Base-by-base conservation (phyloP, 2,888 invertebrate genomes). In the Ligdia adustata region DNA sequence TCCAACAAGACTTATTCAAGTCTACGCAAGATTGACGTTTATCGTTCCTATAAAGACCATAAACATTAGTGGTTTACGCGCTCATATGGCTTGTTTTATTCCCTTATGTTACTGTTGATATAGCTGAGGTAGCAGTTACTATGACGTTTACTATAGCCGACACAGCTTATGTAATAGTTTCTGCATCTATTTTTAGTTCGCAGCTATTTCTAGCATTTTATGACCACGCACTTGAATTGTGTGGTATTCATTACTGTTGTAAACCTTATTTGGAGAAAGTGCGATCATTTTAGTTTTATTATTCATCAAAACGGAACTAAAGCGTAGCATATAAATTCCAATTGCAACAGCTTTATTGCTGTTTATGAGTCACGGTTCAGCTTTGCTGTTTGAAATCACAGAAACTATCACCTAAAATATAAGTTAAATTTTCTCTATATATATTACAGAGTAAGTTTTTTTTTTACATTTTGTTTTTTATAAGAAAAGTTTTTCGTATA, bases 11-110 rank as follows among this genome's bases (percentile, higher is more conserved):
- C 5, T 38, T 32, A 18, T 35, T 52, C 60, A 54, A 43, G 59
- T 52, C 53, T 54, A 52, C 41, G 26, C 35, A 6, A 34, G 61
- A 69, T 64, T 67, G 71, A 71, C 69, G 64, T 75, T 71, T 69
- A 69, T 66, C 44, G 66, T 48, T 50, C 41, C 65, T 42, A 62
- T 68, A 67, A 22, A 22, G 7, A 7, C 22, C 4, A 7, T 7
- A 22, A 72, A 69, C 65, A 60, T 60, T 52, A 53, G 56, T 52
- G 38, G 54, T 55, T 44, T 53, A 48, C 37, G 50, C 16, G 50
- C 48, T 50, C 57, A 57, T 57, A 66, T 54, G 41, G 47, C 51
- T 24, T 49, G 49, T 24, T 56, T 61, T 57, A 63, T 66, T 54
- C 57, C 62, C 63, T 58, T 41, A n/a, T n/a, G n/a, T n/a, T n/a